These are phyloP conservation scores for Melanostoma scalare DNA, from an alignment of 2,888 invertebrate genomes.

Conservation along the genomic window DNA sequence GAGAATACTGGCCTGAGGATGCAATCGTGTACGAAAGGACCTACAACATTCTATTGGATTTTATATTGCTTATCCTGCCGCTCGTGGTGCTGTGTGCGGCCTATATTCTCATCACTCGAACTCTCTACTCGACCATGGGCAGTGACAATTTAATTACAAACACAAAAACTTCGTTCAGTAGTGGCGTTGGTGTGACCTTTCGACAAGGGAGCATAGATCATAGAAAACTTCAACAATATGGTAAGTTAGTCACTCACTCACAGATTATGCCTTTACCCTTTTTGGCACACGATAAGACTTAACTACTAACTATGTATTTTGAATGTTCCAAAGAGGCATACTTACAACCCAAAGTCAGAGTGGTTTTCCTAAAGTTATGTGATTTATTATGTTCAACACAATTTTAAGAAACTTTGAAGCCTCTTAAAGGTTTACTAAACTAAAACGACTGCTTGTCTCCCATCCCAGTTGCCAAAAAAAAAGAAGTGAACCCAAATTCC, in stretches of 20 bases:
- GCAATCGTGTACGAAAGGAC: conserved; percentile 84
- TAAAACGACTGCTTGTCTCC: no score
- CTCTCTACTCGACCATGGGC: conserved; percentile 80
- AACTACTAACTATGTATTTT: no score
- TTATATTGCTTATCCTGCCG: conserved; percentile 86
- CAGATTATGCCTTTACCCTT: no score
- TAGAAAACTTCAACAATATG: conserved; percentile 45
- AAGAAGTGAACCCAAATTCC: no score
- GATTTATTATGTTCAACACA: no score
- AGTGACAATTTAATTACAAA: conserved; percentile 76
- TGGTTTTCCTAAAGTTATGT: no score
- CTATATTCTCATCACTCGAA: conserved; percentile 84
- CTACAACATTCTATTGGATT: conserved; percentile 86
- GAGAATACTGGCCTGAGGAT: conserved; percentile 84
- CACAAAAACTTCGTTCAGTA: conserved; percentile 46
- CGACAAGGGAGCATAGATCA: conserved; percentile 33
- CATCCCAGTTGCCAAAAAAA: no score
- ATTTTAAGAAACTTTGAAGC: no score
- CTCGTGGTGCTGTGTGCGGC: conserved; percentile 85
- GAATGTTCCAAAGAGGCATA: no score
- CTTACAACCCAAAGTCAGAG: no score
- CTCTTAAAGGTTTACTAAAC: no score
- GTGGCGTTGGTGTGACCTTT: conserved; percentile 53
- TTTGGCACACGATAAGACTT: no score
- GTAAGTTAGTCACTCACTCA: conserved; percentile 21